Evolutionary conservation across 1,140 invertebrate genomes (phyloP).

Genomic region (Arion vulgaris): DNA sequence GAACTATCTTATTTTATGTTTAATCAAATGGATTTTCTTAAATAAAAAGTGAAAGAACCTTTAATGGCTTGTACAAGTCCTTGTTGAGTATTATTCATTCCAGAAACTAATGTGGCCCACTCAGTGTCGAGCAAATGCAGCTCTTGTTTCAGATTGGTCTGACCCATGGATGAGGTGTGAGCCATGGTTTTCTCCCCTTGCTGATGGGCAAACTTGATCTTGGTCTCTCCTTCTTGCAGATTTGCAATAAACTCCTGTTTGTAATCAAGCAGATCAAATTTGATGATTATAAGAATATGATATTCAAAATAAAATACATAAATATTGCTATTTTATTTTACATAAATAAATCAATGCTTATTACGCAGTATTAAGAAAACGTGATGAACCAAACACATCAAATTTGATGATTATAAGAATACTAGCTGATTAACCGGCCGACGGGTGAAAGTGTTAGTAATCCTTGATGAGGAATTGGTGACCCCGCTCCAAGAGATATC

Average conservation of each 20-base stretch:
- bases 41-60: no score
- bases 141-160: constrained; percentile 81
- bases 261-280: neutral
- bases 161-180: constrained; percentile 86
- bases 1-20: no score
- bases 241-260: constrained; percentile 57
- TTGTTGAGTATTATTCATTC: constrained; percentile 73
- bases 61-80: constrained; percentile 81
- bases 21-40: no score
- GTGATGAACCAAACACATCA: constrained; percentile 39
- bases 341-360: no score
- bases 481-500: no score
- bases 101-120: constrained; percentile 84
- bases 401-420: neutral
- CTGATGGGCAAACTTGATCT: constrained; percentile 56
- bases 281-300: neutral
- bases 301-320: neutral
- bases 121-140: constrained; percentile 81
- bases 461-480: no score
- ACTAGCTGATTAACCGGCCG: no score
- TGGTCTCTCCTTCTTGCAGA: constrained; percentile 63
- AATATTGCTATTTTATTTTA: no score
- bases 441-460: no score
- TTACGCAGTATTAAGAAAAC: no score
- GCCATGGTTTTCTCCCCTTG: constrained; percentile 63